Base-by-base conservation (phyloP, 2,888 invertebrate genomes). In the Formica aserva region DNA sequence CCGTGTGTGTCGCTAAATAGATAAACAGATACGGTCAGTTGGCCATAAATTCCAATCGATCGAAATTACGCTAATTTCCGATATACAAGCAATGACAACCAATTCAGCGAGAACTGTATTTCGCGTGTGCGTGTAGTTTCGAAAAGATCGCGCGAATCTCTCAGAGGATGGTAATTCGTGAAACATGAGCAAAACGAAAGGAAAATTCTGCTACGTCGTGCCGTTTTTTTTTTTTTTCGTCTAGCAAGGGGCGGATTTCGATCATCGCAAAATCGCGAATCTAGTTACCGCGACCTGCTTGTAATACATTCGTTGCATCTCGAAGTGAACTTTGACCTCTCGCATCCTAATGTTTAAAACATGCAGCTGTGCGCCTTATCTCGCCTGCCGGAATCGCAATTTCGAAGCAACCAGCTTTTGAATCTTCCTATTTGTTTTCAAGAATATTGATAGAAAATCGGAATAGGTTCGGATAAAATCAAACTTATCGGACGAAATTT, bases 341-440 rank as follows among this genome's bases (percentile, higher is more conserved):
- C n/a, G 26, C 35, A 48, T 71, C 18, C 35, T 72, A 26, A 71
- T 80, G 78, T 78, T 78, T 78, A 78, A 78, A 78, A 78, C 72
- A 78, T 78, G 35, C 45, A 9, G 38, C 38, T 18, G 15, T 2
- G 35, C 38, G 13, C 13, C 45, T 80, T 80, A 71, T 72, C 71
- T 22, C 18, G n/a, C 15, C n/a, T 18, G 67, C 26, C 55, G 57
- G 41, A 48, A 80, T 80, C 60, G 48, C 78, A 80, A 22, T 78
- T 78, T 45, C 78, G 32, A 72, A 72, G 45, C 11, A 41, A 67
- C 41, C 45, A 45, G 62, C 72, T 45, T 71, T 60, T 18, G 45
- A 18, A 45, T 41, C 22, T 60, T 57, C n/a, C 22, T 69, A 62
- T 80, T 67, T 80, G 72, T 62, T 48, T 26, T 13, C 72, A 32